These are phyloP conservation scores for Stichodactyla helianthus DNA, from an alignment of 64 coral and sea anemone genomes.

Conservation along the genomic window DNA sequence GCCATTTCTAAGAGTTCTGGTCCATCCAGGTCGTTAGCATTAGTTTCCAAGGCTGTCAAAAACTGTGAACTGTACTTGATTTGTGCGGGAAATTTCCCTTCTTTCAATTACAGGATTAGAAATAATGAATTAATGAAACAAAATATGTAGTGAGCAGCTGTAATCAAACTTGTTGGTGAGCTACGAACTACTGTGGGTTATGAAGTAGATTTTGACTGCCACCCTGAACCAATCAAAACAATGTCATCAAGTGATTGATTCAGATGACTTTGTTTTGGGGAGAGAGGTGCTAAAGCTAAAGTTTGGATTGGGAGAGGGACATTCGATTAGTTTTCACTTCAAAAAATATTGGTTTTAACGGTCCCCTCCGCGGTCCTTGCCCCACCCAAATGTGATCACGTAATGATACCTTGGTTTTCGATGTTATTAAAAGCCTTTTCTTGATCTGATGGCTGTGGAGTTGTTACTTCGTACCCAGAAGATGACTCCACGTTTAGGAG, in stretches of 20 bases:
- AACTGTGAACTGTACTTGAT: neutral
- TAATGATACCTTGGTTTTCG: neutral
- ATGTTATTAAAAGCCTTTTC: neutral
- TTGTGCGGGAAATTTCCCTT: neutral
- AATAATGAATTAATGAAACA: neutral
- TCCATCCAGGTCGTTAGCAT: conserved; percentile 29
- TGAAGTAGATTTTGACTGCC: too few species aligned
- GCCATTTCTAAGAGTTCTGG: conserved; percentile 54
- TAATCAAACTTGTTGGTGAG: too few species aligned
- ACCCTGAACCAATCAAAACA: too few species aligned
- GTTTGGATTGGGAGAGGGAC: too few species aligned
- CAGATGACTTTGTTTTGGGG: too few species aligned
- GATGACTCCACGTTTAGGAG: neutral
- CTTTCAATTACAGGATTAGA: neutral
- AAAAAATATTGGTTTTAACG: neutral
- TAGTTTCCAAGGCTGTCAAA: neutral
- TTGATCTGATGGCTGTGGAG: neutral
- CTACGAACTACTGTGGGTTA: too few species aligned
- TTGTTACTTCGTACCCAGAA: neutral
- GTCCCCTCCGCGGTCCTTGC: too few species aligned
- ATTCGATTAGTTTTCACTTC: too few species aligned
- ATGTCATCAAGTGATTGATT: too few species aligned
- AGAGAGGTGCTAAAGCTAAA: too few species aligned
- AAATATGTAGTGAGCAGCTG: neutral
- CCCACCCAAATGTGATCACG: too few species aligned